phyloP scores from a whole-genome alignment of 2,113 vertebrate genomes.

The Eclectus roratus region DNA sequence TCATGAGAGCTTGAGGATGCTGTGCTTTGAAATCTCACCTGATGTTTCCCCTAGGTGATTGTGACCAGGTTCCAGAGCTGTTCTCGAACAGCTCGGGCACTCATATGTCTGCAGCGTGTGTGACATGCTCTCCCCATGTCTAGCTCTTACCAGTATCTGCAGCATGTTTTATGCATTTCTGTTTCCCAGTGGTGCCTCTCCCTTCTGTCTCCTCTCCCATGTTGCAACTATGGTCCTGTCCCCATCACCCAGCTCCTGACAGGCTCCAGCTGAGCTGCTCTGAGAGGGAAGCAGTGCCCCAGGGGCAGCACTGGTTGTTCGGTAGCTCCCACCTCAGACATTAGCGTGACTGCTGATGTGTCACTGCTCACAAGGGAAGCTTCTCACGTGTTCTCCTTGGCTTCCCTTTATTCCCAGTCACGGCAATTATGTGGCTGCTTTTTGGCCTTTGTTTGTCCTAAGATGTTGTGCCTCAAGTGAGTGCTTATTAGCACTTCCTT shows the following conservation, averaged over 20 bases:
- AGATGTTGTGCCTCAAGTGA: constrained; percentile 34
- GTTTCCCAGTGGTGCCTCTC: not conserved
- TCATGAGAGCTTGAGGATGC: fast-evolving
- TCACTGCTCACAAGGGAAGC: not conserved
- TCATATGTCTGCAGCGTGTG: fast-evolving
- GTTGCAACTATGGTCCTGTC: not conserved
- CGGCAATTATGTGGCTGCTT: constrained; percentile 6
- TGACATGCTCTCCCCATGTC: fast-evolving
- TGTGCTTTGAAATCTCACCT: not conserved
- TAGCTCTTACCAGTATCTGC: not conserved
- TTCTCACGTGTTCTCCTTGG: constrained; percentile 3
- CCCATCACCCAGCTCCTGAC: not conserved
- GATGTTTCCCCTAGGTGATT: not conserved
- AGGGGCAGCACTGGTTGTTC: not conserved
- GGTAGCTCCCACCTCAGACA: not conserved
- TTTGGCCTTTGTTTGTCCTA: not conserved
- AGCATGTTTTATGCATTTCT: fast-evolving
- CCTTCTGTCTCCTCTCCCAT: not conserved
- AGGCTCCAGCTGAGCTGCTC: not conserved
- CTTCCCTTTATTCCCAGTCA: not conserved
- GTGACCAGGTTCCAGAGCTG: not conserved
- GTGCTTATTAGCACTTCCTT: constrained; percentile 28
- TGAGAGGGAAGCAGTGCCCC: not conserved
- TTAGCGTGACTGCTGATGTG: not conserved
- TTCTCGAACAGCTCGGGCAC: not conserved